Base-by-base conservation (phyloP, 1,140 invertebrate genomes). In the Diuraphis noxia region DNA sequence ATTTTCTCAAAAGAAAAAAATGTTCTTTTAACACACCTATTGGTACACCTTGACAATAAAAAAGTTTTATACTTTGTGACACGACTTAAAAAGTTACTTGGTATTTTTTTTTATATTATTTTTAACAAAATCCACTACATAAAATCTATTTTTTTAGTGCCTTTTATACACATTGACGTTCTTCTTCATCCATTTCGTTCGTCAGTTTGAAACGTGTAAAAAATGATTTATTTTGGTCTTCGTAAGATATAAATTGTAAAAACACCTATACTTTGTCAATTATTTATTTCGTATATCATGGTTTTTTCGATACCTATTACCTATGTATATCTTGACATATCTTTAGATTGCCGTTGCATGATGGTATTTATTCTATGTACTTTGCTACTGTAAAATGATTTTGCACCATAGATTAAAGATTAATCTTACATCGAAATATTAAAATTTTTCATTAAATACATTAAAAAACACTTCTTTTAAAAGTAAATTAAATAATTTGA, bases 51-150 rank as follows among this genome's bases (percentile, higher is more conserved):
- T 0, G 36, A 52, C 46, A 52, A 30, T 86, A 86, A 86, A 52
- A 85, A 86, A 86, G 43, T 86, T 86, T 86, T 52, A 49, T 34
- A 34, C 84, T 86, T 49, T 85, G 84, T 34, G 84, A 85, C 41
- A 43, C 17, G n/a, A 34, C 41, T 49, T 46, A 49, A 34, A 86
- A 86, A 49, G 21, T 52, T 36, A 25, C 34, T 52, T 6, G 30
- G 7, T 86, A 30, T 86, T 49, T 85, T 2, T 86, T 86, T 36
- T 49, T 84, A 84, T 84, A 84, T 84, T 25, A 49, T 46, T 25
- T 52, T 82, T 86, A 52, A 86, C 34, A 52, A 52, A 86, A 34
- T 43, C 30, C 40, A 43, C 81, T 43, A 30, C 30, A n/a, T 3
- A 36, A 84, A 41, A 49, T 49, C 46, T 10, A 49, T 52, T 52